Conservation (phyloP, 1,140 invertebrate species). For the Drosophila bocqueti region DNA sequence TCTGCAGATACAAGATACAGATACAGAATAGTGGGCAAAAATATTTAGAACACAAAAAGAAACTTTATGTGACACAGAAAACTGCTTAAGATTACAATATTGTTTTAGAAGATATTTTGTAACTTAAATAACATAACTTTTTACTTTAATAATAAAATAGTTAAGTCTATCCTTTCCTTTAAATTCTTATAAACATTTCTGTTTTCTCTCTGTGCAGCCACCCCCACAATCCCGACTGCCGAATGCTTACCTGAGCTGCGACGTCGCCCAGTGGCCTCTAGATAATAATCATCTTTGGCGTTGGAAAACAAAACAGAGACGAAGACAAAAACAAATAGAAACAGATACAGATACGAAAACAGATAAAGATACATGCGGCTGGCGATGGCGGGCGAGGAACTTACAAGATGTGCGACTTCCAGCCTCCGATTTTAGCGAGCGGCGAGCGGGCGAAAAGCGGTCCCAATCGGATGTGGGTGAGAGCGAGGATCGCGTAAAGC, state of each 20-base stretch:
- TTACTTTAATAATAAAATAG: not conserved
- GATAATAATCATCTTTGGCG: slow-evolving; percentile 81
- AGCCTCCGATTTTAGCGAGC: slow-evolving; percentile 75
- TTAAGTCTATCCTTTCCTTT: too few relatives aligned
- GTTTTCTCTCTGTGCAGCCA: slow-evolving; percentile 10
- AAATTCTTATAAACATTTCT: too few relatives aligned
- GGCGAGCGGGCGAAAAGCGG: slow-evolving; percentile 73
- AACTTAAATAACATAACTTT: not conserved
- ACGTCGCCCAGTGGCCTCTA: slow-evolving; percentile 84
- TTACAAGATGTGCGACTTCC: slow-evolving; percentile 81
- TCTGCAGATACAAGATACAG: slow-evolving; percentile 45
- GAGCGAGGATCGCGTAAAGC: slow-evolving; percentile 84
- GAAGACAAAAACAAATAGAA: slow-evolving; percentile 45
- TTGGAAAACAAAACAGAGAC: slow-evolving; percentile 57
- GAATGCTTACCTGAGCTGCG: slow-evolving; percentile 84
- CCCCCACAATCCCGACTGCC: slow-evolving; percentile 32
- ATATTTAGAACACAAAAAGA: not conserved
- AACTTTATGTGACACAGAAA: not conserved
- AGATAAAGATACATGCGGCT: slow-evolving; percentile 38
- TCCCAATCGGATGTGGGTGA: slow-evolving; percentile 84
- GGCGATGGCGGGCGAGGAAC: slow-evolving; percentile 39
- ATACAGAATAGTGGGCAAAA: slow-evolving; percentile 14
- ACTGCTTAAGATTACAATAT: not conserved
- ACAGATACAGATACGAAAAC: slow-evolving; percentile 52
- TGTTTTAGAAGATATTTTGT: not conserved